Percentiles rank a stretch among this genome's conserved stretches.
phyloP scores from a whole-genome alignment of 2,797 vertebrate species.

The Poeciliopsis gracilis region DNA sequence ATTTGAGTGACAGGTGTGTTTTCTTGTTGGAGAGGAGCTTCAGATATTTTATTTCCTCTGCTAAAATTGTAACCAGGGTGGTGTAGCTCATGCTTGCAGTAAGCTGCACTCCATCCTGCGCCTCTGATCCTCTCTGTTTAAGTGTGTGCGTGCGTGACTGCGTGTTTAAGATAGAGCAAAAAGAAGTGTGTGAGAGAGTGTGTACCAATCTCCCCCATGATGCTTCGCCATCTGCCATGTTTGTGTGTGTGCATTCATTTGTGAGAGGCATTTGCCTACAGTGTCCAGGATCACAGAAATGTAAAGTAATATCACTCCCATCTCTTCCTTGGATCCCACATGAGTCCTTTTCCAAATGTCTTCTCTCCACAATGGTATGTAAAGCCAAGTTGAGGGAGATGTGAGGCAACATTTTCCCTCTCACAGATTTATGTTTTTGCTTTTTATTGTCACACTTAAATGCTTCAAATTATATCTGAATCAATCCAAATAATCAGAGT shows the following conservation, averaged over 20 bases:
- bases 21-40: slow-evolving; percentile 68
- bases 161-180: slow-evolving; percentile 65
- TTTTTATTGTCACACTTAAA: background rate
- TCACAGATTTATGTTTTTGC: background rate
- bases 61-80: slow-evolving; percentile 77
- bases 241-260: slow-evolving; percentile 23
- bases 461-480: background rate
- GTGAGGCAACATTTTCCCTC: background rate
- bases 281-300: slow-evolving; percentile 59
- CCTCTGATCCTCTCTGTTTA: slow-evolving; percentile 62
- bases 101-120: slow-evolving; percentile 72
- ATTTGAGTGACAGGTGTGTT: slow-evolving; percentile 76
- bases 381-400: slow-evolving; percentile 41
- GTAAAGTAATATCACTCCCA: slow-evolving; percentile 54
- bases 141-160: slow-evolving; percentile 36
- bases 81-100: slow-evolving; percentile 73
- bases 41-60: slow-evolving; percentile 71
- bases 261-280: slow-evolving; percentile 46
- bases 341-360: slow-evolving; percentile 31
- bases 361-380: slow-evolving; percentile 15
- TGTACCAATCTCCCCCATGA: slow-evolving; percentile 78
- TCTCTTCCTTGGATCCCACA: slow-evolving; percentile 27
- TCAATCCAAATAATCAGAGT: background rate
- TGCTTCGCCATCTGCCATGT: slow-evolving; percentile 77
- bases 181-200: slow-evolving; percentile 65